Evolutionary conservation across 2,113 vertebrate genomes (phyloP).

Genomic region (Microcebus murinus): DNA sequence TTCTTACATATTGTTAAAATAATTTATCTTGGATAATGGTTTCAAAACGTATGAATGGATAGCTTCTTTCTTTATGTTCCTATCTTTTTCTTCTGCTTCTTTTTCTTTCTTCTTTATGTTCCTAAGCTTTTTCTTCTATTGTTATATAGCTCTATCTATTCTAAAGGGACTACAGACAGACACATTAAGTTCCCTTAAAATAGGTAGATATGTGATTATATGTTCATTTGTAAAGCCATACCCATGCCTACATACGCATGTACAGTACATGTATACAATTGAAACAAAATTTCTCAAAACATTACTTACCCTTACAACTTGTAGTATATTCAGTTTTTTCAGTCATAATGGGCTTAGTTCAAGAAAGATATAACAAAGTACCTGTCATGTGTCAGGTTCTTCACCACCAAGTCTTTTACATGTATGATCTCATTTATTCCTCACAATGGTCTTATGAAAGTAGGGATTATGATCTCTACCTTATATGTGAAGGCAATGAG

Average conservation of each 20-base stretch:
- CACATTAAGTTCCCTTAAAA: not conserved
- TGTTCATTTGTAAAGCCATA: not conserved
- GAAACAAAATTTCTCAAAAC: not conserved
- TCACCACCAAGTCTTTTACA: not conserved
- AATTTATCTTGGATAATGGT: not conserved
- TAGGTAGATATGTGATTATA: not conserved
- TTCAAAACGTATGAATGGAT: not conserved
- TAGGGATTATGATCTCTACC: not conserved
- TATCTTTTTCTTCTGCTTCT: not conserved
- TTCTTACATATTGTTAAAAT: constrained; percentile 29
- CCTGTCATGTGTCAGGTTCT: not conserved
- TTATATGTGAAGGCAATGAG: not conserved
- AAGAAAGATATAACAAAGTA: not conserved
- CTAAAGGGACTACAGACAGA: not conserved
- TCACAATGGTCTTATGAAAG: not conserved
- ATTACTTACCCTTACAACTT: not conserved
- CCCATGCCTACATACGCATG: not conserved
- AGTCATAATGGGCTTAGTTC: not conserved
- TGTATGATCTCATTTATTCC: not conserved
- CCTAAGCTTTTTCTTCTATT: not conserved
- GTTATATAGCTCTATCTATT: not conserved
- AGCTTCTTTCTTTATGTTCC: not conserved
- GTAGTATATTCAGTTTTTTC: not conserved
- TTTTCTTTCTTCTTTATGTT: not conserved
- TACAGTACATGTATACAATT: not conserved